phyloP scores from a whole-genome alignment of 2,888 invertebrate species.

The Halictus ligatus region DNA sequence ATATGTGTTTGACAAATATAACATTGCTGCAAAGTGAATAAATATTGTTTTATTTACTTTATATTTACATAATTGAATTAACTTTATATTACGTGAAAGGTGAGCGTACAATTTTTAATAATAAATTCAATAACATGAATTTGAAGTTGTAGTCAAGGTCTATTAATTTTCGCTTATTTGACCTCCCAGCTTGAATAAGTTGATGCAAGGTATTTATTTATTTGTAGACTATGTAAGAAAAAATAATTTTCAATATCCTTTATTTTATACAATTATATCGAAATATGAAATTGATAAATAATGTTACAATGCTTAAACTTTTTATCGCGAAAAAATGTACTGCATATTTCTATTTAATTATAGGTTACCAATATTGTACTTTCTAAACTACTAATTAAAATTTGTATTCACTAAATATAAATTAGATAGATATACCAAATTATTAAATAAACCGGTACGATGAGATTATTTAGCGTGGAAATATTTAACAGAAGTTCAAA shows the following conservation, averaged over 20 bases:
- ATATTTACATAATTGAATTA: too few relatives aligned
- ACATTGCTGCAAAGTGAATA: too few relatives aligned
- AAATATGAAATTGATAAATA: neutral
- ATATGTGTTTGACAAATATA: too few relatives aligned
- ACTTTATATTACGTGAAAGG: too few relatives aligned
- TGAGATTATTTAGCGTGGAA: neutral
- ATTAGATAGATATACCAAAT: neutral
- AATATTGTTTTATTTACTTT: too few relatives aligned
- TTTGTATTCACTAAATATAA: neutral
- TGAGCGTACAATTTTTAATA: too few relatives aligned
- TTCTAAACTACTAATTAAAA: neutral
- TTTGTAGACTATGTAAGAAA: neutral
- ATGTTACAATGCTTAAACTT: neutral
- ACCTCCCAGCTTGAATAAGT: too few relatives aligned
- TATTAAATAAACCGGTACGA: neutral
- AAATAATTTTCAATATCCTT: neutral
- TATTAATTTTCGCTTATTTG: neutral
- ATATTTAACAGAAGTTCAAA: neutral
- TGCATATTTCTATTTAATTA: neutral
- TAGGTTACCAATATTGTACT: neutral
- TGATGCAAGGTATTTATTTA: neutral
- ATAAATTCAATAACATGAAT: too few relatives aligned
- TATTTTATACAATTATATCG: neutral
- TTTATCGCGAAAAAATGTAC: neutral
- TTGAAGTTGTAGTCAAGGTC: too few relatives aligned